Evolutionary conservation across 2,797 vertebrate species (phyloP), one percentile per base, ranked within the genome.

Genomic region (Apogon hyalosoma): DNA sequence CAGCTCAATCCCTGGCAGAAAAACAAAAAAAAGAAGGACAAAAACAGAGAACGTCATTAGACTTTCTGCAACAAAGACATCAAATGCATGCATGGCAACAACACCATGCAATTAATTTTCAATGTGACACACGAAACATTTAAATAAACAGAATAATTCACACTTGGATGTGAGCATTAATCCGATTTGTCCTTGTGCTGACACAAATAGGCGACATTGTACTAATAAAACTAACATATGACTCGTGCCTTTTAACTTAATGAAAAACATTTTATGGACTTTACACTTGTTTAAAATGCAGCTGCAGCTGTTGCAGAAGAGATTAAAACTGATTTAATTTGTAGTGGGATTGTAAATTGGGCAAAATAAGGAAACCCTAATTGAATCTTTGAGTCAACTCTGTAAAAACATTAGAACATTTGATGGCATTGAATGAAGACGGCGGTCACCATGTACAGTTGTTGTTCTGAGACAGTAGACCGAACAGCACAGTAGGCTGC

Each of bases 1-100:
- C 74, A 99, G 93, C 90, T 99, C 98, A 46, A 99, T 96, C 79
- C 98, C 97, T 99, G 88, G 47, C 9, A 64, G 57, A 64, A 13
- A 62, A 51, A 79, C n/a, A 69, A 48, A 59, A 2, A 11, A 18
- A 18, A 49, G 4, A 6, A 11, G 38, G 6, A 49, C 2, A 21
- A 6, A 59, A 43, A 21, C 19, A 52, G n/a, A 33, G 18, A n/a
- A 16, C 0, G 14, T 60, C 59, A 39, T 39, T 31, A 28, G 11
- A 6, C 45, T 60, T 69, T 46, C 15, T 31, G 31, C 13, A 43
- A 43, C 11, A 52, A 41, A 68, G 6, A 63, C 15, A 54, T 18
- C 64, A 36, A 43, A 38, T 31, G 9, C 7, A 39, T 36, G 3
- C 31, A 6, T 16, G 4, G 21, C 39, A 63, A 47, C 39, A 28